Conservation (phyloP, 2,888 invertebrate species). For the Brachyptera risi region DNA sequence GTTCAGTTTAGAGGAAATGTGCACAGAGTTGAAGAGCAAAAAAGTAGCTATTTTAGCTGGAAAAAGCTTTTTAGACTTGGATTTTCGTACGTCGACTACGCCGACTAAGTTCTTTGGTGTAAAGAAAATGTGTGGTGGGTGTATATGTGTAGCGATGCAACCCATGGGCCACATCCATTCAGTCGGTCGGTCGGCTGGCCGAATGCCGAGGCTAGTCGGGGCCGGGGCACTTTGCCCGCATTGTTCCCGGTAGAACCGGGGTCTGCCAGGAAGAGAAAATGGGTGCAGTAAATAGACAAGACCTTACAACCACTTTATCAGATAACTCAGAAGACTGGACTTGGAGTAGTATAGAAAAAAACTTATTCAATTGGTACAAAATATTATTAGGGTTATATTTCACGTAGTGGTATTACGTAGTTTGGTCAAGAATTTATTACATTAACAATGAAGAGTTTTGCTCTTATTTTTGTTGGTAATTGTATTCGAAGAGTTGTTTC, state of each 20-base stretch:
- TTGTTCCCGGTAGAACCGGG: slow-evolving; percentile 1
- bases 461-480: slow-evolving; percentile 3
- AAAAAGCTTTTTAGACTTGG: slow-evolving; percentile 15
- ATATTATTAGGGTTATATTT: not conserved
- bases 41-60: slow-evolving; percentile 16
- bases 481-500: slow-evolving; percentile 12
- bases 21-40: slow-evolving; percentile 10
- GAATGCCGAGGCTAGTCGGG: not conserved
- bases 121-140: slow-evolving; percentile 1
- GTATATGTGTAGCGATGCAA: too few species aligned
- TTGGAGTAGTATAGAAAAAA: not conserved
- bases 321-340: slow-evolving; percentile 1
- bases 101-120: slow-evolving; percentile 7
- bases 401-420: not conserved
- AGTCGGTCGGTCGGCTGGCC: slow-evolving; percentile 12
- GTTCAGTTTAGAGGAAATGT: slow-evolving; percentile 8
- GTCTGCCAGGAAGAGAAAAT: slow-evolving; percentile 7
- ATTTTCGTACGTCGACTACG: slow-evolving; percentile 1
- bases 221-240: slow-evolving; percentile 20
- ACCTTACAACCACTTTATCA: slow-evolving; percentile 15
- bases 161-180: slow-evolving; percentile 22
- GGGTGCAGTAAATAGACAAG: slow-evolving; percentile 18
- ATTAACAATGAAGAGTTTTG: not conserved
- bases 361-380: slow-evolving; percentile 14
- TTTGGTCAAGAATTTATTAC: not conserved